Conservation (phyloP, 1,140 invertebrate genomes). For the Probaryconus sp. region DNA sequence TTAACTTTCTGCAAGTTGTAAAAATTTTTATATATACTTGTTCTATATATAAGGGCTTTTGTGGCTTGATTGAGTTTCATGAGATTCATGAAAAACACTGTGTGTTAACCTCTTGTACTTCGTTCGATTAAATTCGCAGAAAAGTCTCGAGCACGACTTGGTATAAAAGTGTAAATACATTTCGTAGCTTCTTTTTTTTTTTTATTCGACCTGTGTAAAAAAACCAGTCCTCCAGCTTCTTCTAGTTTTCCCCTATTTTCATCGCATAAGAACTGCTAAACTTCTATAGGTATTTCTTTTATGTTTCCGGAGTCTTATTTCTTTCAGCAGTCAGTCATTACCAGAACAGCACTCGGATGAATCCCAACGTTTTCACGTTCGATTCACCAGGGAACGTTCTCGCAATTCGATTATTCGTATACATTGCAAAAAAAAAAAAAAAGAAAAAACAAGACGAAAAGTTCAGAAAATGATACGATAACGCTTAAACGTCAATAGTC, state of each 20-base stretch:
- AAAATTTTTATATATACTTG: background rate
- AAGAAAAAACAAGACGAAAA: constrained; percentile 10
- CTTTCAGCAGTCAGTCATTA: constrained; percentile 55
- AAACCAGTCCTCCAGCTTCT: constrained; percentile 24
- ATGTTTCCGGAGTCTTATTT: constrained; percentile 72
- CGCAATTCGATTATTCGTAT: constrained; percentile 30
- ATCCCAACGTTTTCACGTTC: background rate
- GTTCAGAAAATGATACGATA: background rate
- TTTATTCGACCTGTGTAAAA: constrained; percentile 29
- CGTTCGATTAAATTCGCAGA: constrained; percentile 17
- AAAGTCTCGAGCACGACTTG: constrained; percentile 27
- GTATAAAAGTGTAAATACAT: constrained; percentile 42
- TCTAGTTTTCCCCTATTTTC: constrained; percentile 16
- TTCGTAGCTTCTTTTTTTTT: constrained; percentile 18
- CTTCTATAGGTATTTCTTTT: constrained; percentile 43
- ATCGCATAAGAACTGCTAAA: constrained; percentile 15
- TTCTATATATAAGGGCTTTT: too few relatives aligned
- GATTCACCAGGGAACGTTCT: constrained; percentile 13
- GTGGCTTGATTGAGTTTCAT: constrained; percentile 18
- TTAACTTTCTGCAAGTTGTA: constrained; percentile 10
- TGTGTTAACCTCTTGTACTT: constrained; percentile 1
- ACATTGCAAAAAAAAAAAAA: constrained; percentile 17
- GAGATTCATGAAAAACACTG: constrained; percentile 11
- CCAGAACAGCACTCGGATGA: constrained; percentile 1
- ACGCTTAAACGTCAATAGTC: background rate